Base-by-base conservation (phyloP, 2,797 vertebrate genomes). In the Delichon dasypus region DNA sequence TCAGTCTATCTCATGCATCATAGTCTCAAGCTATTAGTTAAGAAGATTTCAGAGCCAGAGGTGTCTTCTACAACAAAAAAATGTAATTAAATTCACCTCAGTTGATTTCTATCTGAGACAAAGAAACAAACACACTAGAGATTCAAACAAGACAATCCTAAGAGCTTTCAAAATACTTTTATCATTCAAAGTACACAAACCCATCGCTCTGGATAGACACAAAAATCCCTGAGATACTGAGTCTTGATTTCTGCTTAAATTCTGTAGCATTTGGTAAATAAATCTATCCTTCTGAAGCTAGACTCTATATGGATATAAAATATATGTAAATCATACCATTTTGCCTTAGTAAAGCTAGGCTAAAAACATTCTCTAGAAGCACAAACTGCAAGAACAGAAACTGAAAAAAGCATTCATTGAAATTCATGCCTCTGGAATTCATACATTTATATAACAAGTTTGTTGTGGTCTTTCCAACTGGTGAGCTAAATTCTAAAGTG, bases 361-460 rank as follows among this genome's bases (percentile, higher is more conserved):
- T 93, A 48, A 88, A 91, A 89, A 25, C n/a, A 53, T 57, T 88
- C 38, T 89, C 67, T 58, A 38, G 61, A 84, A 96, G 67, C 48
- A 67, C 51, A 92, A 89, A 88, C 40, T 0, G 0, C 34, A 62
- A 85, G 53, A 85, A 71, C 42, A 95, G 87, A 84, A 79, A n/a
- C 38, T 79, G 58, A 68, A 74, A 89, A 75, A 65, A 22, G 29
- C 61, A 65, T 88, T 95, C 30, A 85, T 66, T 93, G 82, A 93
- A 79, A 93, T 93, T 96, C 82, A 89, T 67, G 51, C 85, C 77
- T 84, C 77, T 0, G 0, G 83, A 93, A 73, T 84, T 76, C 79
- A 53, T 86, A 40, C 22, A 54, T 84, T 92, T 85, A 60, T 85
- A 73, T 85, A 88, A 93, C 23, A 74, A 93, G 45, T 53, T 47